Evolutionary conservation across 1,140 invertebrate species (phyloP).

Genomic region (Rhynchophorus ferrugineus): DNA sequence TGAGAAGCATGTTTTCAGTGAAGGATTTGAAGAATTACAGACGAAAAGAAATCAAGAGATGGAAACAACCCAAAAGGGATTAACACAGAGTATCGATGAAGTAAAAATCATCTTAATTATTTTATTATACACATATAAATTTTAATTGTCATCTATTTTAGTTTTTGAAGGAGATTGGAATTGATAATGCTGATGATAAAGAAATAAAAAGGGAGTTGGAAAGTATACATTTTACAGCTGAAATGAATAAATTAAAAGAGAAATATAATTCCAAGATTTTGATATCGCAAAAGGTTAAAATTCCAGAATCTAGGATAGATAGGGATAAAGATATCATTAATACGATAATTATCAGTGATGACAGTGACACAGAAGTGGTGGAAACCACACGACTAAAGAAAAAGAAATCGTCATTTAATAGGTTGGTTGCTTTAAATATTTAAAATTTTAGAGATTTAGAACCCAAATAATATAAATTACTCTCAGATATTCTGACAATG

Average conservation of each 20-base stretch:
- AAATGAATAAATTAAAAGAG: neutral
- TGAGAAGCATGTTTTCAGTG: neutral
- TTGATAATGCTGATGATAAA: constrained; percentile 8
- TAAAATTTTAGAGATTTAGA: too few species aligned
- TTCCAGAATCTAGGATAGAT: constrained; percentile 1
- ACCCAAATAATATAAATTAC: too few species aligned
- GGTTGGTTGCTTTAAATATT: too few species aligned
- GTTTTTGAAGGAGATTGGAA: neutral
- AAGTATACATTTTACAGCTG: constrained; percentile 13
- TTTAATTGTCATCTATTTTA: too few species aligned
- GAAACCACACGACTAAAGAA: constrained; percentile 33
- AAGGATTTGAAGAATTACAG: neutral
- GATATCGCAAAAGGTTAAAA: constrained; percentile 25
- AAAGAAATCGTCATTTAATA: neutral
- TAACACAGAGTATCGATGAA: too few species aligned
- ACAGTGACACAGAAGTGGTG: constrained; percentile 28
- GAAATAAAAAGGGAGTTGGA: constrained; percentile 11
- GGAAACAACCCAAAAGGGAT: constrained; percentile 3
- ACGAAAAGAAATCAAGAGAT: too few species aligned
- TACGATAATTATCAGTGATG: constrained; percentile 9
- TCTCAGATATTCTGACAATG: too few species aligned
- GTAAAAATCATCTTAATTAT: neutral
- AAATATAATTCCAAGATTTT: constrained; percentile 7
- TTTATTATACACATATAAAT: too few species aligned
- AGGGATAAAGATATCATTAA: neutral